phyloP scores from a whole-genome alignment of 1,140 invertebrate species.

The Trachymyrmex cornetzi region DNA sequence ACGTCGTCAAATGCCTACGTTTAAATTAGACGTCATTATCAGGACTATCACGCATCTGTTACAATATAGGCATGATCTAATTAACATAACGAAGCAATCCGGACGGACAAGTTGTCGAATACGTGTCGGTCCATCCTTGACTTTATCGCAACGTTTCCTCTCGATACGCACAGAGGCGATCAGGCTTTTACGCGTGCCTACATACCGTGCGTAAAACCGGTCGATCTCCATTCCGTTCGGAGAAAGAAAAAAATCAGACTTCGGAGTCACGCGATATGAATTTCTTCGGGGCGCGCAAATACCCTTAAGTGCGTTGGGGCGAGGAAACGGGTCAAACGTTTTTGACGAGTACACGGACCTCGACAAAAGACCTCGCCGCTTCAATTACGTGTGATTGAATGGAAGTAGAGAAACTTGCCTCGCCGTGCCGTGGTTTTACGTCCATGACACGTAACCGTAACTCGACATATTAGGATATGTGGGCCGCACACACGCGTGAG shows the following conservation, averaged over 20 bases:
- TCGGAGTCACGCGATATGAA: conserved; percentile 61
- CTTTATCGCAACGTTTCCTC: conserved; percentile 25
- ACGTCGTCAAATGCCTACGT: neutral
- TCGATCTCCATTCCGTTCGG: conserved; percentile 45
- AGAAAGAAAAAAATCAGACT: conserved; percentile 22
- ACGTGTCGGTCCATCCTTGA: neutral
- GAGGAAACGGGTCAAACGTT: conserved; percentile 64
- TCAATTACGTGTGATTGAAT: conserved; percentile 62
- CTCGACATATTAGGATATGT: conserved; percentile 61
- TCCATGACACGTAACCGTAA: conserved; percentile 59
- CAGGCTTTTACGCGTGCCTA: conserved; percentile 2
- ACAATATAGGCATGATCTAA: conserved; percentile 20
- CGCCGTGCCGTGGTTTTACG: conserved; percentile 54
- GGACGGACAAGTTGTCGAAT: conserved; percentile 14
- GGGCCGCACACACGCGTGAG: conserved; percentile 30
- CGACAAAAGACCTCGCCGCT: conserved; percentile 54
- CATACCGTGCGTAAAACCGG: conserved; percentile 39
- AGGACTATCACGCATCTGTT: conserved; percentile 21
- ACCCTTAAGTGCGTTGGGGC: conserved; percentile 45
- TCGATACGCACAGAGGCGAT: conserved; percentile 5
- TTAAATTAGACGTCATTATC: conserved; percentile 36
- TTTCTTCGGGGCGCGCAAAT: conserved; percentile 54
- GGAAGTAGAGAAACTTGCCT: conserved; percentile 50
- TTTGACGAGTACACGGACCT: conserved; percentile 58
- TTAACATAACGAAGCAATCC: conserved; percentile 56